Evolutionary conservation across 2,113 vertebrate genomes (phyloP).

Genomic region (Cyprinodon brontotheroides): DNA sequence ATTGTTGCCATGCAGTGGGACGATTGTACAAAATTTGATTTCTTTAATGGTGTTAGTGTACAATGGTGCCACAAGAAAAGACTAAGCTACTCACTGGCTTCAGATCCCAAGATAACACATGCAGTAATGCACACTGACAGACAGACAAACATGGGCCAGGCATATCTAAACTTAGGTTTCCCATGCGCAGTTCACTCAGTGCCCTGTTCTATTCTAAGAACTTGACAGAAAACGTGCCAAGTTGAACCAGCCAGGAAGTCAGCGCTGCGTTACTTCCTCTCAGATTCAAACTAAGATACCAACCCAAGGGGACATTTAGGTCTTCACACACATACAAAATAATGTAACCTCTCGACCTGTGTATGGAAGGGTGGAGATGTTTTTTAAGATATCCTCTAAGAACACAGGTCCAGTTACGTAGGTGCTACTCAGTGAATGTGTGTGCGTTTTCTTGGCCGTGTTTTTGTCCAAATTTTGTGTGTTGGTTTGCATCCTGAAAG

Average conservation of each 20-base stretch:
- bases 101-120: background rate
- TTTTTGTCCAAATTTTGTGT: slow-evolving; percentile 21
- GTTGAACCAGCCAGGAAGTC: slow-evolving; percentile 57
- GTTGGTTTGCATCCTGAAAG: slow-evolving; percentile 20
- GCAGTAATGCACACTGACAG: background rate
- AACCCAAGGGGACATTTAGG: slow-evolving; percentile 8
- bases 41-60: background rate
- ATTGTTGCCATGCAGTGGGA: background rate
- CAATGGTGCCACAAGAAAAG: background rate
- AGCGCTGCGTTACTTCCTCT: slow-evolving; percentile 57
- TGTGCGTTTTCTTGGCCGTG: background rate
- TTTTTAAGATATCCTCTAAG: slow-evolving; percentile 46
- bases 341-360: slow-evolving; percentile 18
- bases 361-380: slow-evolving; percentile 63
- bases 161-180: slow-evolving; percentile 54
- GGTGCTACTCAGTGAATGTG: slow-evolving; percentile 15
- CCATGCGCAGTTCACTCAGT: background rate
- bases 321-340: slow-evolving; percentile 14
- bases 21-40: background rate
- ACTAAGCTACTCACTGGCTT: background rate
- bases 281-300: slow-evolving; percentile 32
- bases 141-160: slow-evolving; percentile 1
- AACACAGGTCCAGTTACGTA: slow-evolving; percentile 43
- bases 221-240: slow-evolving; percentile 56
- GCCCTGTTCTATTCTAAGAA: slow-evolving; percentile 57